Base-by-base conservation (phyloP, 2,888 invertebrate species). In the Ametastegia equiseti region DNA sequence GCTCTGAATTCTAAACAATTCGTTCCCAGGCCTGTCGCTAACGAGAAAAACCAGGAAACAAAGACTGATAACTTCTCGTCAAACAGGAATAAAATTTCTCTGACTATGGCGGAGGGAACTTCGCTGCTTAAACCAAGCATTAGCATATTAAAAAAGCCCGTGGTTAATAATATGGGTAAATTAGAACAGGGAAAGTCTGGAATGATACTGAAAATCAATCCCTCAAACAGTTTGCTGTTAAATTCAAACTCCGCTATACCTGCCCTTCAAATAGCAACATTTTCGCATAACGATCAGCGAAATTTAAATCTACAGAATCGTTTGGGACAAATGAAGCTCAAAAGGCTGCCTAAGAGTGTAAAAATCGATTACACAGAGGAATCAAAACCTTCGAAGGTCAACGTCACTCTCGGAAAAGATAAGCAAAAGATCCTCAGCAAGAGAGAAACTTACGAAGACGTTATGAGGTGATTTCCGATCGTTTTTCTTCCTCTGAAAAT, bases 381-480 rank as follows among this genome's bases (percentile, higher is more conserved):
- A 13, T 67, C 47, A 57, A 81, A 84, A 73, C 30, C 81, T 39
- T 3, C 75, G 2, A 85, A 86, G 60, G 54, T 81, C 0, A 88
- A 84, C 65, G 83, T 86, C 2, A 87, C 86, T 0, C 47, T 87
- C 63, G 88, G 88, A 13, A 89, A 89, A 39, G 88, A 89, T 54
- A 88, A 86, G 45, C 79, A 85, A 4, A 88, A 87, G 30, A 83
- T 88, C 15, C 81, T 85, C 3, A 88, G 86, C 36, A 89, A 86
- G 47, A 86, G 82, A 27, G 87, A 88, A 1, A 80, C 83, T 60
- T 89, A 88, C 54, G 87, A 89, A 3, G 84, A 86, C 11, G 81
- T 83, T 6, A 82, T 88, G 9, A 85, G 83, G 83, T 85, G 77
- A 78, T 33, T 81, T 50, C 36, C 7, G 45, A 54, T 63, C 36